Evolutionary conservation across 2,113 vertebrate species (phyloP).

Genomic region (Phasianus colchicus): DNA sequence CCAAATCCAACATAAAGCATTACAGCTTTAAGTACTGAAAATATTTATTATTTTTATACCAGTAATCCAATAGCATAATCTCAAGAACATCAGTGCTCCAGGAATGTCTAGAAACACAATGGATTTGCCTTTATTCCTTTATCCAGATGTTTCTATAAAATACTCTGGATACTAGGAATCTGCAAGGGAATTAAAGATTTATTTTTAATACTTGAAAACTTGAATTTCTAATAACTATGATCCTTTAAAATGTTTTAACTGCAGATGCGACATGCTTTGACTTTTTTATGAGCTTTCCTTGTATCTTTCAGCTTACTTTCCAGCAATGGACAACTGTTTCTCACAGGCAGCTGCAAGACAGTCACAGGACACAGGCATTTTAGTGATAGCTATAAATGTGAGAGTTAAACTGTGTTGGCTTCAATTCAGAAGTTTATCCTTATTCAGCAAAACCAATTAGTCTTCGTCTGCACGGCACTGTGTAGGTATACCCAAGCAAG

Average conservation of each 20-base stretch:
- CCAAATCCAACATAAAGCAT: slow-evolving; percentile 82
- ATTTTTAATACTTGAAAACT: slow-evolving; percentile 81
- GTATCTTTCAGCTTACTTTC: slow-evolving; percentile 6
- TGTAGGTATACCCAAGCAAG: background rate
- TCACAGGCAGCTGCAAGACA: background rate
- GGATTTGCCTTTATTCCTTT: slow-evolving; percentile 79
- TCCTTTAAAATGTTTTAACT: slow-evolving; percentile 75
- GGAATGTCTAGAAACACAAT: slow-evolving; percentile 77
- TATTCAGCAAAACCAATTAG: slow-evolving; percentile 36
- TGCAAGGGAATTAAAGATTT: slow-evolving; percentile 79
- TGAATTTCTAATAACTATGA: slow-evolving; percentile 76
- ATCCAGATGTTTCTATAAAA: slow-evolving; percentile 81
- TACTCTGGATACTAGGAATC: slow-evolving; percentile 73
- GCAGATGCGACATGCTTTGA: slow-evolving; percentile 52
- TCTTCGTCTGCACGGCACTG: background rate
- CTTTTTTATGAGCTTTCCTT: slow-evolving; percentile 46
- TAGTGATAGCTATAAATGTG: background rate
- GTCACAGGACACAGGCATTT: background rate
- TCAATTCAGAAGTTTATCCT: background rate
- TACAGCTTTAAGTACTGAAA: slow-evolving; percentile 82
- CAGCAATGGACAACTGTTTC: background rate
- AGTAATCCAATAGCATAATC: slow-evolving; percentile 84
- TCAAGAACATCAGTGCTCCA: slow-evolving; percentile 77
- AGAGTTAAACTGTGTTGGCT: slow-evolving; percentile 17
- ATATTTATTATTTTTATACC: slow-evolving; percentile 83